Evolutionary conservation across 2,888 invertebrate species (phyloP), one percentile per base, ranked within the genome.

Genomic region (Drosophila ezoana): DNA sequence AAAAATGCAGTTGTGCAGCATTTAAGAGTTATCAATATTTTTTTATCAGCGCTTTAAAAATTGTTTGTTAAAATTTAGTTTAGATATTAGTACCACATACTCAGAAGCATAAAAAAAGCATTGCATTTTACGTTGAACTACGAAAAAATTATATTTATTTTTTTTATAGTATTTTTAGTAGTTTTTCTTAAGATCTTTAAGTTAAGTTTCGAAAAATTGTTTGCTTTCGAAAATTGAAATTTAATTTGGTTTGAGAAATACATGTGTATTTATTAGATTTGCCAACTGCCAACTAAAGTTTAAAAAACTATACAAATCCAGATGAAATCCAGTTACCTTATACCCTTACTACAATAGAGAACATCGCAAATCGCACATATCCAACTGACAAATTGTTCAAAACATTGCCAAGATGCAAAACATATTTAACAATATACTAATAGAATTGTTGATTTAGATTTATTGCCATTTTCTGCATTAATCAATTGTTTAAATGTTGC

Each of bases 371-470:
- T 48, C 49, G 35, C 74, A 79, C 79, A 79, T 79, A 79, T 79
- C 81, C 76, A 49, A 58, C 63, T 44, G 48, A 71, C 32, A 54
- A 59, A 65, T 51, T 51, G 62, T 71, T 67, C 47, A 73, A 71
- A 66, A 72, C 82, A 79, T 85, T 82, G 80, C 85, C 85, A 82
- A 85, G 61, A 72, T 66, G 67, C 41, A 60, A 64, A 67, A 66
- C 65, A 75, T 71, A 75, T 70, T 51, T 47, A 60, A 38, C 16
- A 47, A 57, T 43, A 41, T 63, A 35, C 32, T 18, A 38, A 70
- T 71, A 61, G 51, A 66, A 47, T 58, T 41, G 45, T 59, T 47
- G 37, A 16, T 10, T 37, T 41, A 28, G 6, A 40, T 18, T 9
- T 3, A 35, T 52, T 52, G 35, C 49, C 10, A 40, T 41, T 66